These are phyloP conservation scores for Deroplatys truncata DNA, from an alignment of 2,888 invertebrate species.

Conservation along the genomic window DNA sequence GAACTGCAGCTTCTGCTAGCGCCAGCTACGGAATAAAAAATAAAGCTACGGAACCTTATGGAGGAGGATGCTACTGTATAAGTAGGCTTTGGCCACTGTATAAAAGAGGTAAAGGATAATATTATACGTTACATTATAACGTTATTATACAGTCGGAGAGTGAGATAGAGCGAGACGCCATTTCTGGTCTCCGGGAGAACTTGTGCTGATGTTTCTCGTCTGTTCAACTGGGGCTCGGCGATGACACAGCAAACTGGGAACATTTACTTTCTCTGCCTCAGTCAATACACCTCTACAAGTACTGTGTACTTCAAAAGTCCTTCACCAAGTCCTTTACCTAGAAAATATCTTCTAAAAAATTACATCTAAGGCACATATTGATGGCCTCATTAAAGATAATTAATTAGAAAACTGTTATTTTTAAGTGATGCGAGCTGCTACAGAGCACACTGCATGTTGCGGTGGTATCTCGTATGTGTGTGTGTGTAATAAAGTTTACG, in stretches of 20 bases:
- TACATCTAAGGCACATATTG: too few relatives aligned
- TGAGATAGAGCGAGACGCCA: conserved; percentile 20
- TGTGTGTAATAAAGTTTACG: too few relatives aligned
- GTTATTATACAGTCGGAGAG: conserved; percentile 26
- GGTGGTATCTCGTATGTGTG: too few relatives aligned
- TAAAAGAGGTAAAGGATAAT: conserved; percentile 25
- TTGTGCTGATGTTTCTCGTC: conserved; percentile 12
- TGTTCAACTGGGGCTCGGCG: not conserved
- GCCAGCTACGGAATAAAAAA: conserved; percentile 8
- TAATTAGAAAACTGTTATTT: too few relatives aligned
- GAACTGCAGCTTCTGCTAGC: conserved; percentile 26
- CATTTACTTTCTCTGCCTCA: not conserved
- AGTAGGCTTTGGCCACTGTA: conserved; percentile 21
- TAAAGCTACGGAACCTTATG: conserved; percentile 8
- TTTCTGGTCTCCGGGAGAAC: conserved; percentile 15
- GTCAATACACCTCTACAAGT: too few relatives aligned
- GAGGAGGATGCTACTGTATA: conserved; percentile 17
- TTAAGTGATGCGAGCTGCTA: too few relatives aligned
- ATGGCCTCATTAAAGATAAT: too few relatives aligned
- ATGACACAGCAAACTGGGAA: not conserved
- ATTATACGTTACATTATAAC: conserved; percentile 32
- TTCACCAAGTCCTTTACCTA: not conserved
- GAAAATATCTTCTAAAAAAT: too few relatives aligned
- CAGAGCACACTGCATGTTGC: too few relatives aligned
- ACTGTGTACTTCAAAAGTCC: too few relatives aligned